Conservation (phyloP, 2,797 vertebrate species). For the Lophotriccus pileatus region DNA sequence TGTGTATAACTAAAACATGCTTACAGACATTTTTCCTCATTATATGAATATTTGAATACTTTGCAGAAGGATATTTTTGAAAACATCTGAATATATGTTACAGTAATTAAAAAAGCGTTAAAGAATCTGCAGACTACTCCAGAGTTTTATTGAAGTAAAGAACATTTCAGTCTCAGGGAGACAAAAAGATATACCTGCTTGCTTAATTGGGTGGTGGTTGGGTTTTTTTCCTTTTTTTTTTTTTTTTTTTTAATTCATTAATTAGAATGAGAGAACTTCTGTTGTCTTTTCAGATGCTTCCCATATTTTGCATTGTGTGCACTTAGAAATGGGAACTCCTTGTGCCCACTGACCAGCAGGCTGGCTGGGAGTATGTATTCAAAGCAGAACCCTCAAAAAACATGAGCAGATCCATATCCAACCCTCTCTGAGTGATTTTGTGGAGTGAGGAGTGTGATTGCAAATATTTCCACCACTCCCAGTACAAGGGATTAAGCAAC, state of each 20-base stretch:
- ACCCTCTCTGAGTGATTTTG: neutral
- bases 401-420: neutral
- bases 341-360: accelerated
- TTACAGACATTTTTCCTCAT: neutral
- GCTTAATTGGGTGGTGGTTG: neutral
- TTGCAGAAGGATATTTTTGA: neutral
- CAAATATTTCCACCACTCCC: neutral
- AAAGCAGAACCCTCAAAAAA: neutral
- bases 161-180: neutral
- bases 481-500: neutral
- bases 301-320: neutral
- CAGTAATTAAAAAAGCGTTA: neutral
- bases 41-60: neutral
- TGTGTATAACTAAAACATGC: neutral
- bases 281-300: neutral
- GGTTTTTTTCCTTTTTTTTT: neutral
- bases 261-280: neutral
- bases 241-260: neutral
- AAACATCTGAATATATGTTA: neutral
- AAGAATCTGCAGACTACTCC: neutral
- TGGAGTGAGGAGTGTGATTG: accelerated
- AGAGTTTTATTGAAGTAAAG: neutral
- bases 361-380: neutral
- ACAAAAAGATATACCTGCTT: neutral
- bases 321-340: neutral